Percentiles rank a stretch among this genome's conserved stretches.
Conservation (phyloP, 2,113 vertebrate species). For the Nipponia nippon region DNA sequence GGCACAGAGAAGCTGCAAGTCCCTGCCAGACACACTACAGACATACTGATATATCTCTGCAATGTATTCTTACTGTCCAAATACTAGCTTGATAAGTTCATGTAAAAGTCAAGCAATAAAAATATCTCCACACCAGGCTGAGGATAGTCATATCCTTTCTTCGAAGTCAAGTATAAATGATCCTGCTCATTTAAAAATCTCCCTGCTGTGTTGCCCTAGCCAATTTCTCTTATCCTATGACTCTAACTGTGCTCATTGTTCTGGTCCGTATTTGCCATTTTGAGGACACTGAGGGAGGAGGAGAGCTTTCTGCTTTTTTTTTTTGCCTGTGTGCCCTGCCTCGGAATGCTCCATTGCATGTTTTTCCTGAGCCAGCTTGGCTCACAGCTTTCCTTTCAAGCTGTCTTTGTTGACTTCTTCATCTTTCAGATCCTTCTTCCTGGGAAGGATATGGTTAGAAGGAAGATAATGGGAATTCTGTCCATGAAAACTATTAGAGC, state of each 20-base stretch:
- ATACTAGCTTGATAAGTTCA: conserved; percentile 31
- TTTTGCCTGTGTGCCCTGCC: neutral
- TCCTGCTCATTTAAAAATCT: conserved; percentile 55
- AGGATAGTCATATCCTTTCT: conserved; percentile 31
- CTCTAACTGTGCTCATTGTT: neutral
- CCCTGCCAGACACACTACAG: neutral
- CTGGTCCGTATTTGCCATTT: neutral
- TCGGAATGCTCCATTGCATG: neutral
- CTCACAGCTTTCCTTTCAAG: neutral
- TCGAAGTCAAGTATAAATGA: conserved; percentile 54
- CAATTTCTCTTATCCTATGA: neutral
- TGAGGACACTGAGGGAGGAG: neutral
- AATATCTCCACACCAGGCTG: conserved; percentile 36
- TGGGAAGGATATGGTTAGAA: neutral
- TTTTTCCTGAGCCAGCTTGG: neutral
- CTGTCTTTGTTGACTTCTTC: neutral
- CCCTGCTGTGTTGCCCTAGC: conserved; percentile 9
- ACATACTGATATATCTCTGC: conserved; percentile 36
- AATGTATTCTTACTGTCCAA: conserved; percentile 46
- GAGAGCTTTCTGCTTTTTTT: neutral
- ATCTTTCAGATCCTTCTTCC: neutral
- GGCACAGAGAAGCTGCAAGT: conserved; percentile 42
- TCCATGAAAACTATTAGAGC: neutral
- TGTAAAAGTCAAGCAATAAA: conserved; percentile 56
- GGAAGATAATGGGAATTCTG: neutral